Base-by-base conservation (phyloP, 2,113 vertebrate species). In the Chauna torquata region DNA sequence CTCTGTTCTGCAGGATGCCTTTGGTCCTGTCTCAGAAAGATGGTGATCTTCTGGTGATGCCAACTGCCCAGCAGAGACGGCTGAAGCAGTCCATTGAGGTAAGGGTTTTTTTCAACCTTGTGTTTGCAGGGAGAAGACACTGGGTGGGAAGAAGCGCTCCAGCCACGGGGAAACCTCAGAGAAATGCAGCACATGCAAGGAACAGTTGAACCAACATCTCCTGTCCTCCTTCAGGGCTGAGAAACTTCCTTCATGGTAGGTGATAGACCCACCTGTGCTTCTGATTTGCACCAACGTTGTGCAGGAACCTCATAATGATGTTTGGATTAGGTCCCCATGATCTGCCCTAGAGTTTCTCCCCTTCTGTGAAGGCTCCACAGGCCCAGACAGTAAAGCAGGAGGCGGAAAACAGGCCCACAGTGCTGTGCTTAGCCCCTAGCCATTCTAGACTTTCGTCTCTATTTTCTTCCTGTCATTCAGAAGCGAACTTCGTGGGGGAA, bases 261-360 rank as follows among this genome's bases (percentile, higher is more conserved):
- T 38, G 61, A 38, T 6, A 44, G 81, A 44, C 10, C 19, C 7
- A 1, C 8, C 19, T 10, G 47, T 40, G 61, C 47, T 78, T n/a
- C 36, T 72, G 47, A 23, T 57, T 66, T 74, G 18, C 19, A 72
- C 50, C 34, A 17, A 1, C 0, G 0, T 47, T 32, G 16, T 16
- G n/a, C 40, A 57, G 80, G 25, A 91, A 28, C 65, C 16, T 27
- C 36, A 12, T 16, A 6, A 3, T 3, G n/a, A 82, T 25, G 28
- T 13, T 70, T 70, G 13, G 18, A 4, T 15, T 12, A 20, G 4
- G 32, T 65, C 16, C 16, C 32, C 34, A 32, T 4, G 40, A 34
- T 5, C 18, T 10, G 38, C 3, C 23, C 44, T 47, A 27, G 15
- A 44, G 17, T 0, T 0, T 40, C 5, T 71, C 28, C 32, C 24